Evolutionary conservation across 2,797 vertebrate genomes (phyloP).

Genomic region (Prunella strophiata): DNA sequence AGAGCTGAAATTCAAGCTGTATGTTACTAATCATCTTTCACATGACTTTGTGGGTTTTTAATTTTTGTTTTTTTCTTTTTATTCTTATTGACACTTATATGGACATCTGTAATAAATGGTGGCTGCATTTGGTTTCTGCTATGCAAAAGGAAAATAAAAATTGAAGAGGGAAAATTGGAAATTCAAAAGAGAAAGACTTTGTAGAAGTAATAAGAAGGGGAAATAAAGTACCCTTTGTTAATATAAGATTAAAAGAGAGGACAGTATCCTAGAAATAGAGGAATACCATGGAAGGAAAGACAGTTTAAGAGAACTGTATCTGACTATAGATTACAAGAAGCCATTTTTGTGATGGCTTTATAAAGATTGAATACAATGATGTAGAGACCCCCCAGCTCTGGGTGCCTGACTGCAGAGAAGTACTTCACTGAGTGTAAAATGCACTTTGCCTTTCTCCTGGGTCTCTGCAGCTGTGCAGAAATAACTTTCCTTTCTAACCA

Average conservation of each 20-base stretch:
- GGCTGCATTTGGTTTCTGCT: not conserved
- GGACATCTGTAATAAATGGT: not conserved
- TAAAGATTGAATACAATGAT: not conserved
- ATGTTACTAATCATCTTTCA: not conserved
- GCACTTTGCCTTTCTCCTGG: not conserved
- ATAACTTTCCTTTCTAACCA: not conserved
- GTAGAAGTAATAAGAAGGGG: not conserved
- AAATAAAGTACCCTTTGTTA: not conserved
- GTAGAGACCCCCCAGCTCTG: not conserved
- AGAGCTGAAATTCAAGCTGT: not conserved
- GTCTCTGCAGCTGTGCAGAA: not conserved
- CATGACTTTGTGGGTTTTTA: rapidly evolving
- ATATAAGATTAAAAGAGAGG: not conserved
- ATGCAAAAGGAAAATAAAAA: not conserved
- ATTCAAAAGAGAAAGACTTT: not conserved
- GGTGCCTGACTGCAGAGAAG: rapidly evolving
- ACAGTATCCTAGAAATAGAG: not conserved
- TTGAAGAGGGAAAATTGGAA: not conserved
- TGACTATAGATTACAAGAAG: not conserved
- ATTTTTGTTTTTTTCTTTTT: not conserved
- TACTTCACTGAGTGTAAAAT: not conserved
- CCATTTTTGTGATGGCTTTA: not conserved
- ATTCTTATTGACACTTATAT: not conserved
- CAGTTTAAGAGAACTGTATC: rapidly evolving
- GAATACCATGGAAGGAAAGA: not conserved